phyloP scores from a whole-genome alignment of 2,113 vertebrate species.

The Tyto alba region DNA sequence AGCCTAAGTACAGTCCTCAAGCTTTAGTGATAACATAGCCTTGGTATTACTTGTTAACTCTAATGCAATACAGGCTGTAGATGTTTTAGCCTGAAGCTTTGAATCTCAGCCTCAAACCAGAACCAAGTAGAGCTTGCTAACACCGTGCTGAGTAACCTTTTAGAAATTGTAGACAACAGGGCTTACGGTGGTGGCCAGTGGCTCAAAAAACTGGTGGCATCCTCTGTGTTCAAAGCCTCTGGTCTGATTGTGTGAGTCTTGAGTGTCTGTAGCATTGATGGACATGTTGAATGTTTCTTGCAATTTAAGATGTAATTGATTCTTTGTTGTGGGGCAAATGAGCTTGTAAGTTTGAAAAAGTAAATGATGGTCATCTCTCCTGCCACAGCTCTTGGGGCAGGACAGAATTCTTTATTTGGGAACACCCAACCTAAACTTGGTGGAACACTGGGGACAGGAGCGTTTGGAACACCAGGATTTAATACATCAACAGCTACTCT shows the following conservation, averaged over 20 bases:
- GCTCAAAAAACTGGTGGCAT: neutral
- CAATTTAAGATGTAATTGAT: accelerated
- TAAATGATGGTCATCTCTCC: neutral
- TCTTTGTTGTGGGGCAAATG: neutral
- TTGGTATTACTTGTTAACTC: neutral
- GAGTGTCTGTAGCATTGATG: neutral
- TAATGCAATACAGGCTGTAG: neutral
- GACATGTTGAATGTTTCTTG: neutral
- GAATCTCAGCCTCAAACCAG: neutral
- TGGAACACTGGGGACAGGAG: slow-evolving; percentile 81
- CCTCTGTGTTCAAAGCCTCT: neutral
- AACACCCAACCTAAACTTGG: slow-evolving; percentile 88
- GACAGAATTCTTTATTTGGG: slow-evolving; percentile 87
- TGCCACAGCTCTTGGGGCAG: slow-evolving; percentile 79
- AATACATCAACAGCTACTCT: slow-evolving; percentile 76
- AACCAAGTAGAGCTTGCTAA: neutral
- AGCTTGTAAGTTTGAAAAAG: neutral
- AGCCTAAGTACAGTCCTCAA: neutral
- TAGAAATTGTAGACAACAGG: neutral
- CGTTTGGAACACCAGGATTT: slow-evolving; percentile 82
- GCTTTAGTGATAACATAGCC: neutral
- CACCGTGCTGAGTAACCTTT: accelerated
- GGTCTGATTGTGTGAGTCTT: accelerated
- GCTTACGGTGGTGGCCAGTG: no score
- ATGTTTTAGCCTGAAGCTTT: neutral